Evolutionary conservation across 2,797 vertebrate species (phyloP), one percentile per base, ranked within the genome.

Genomic region (Pelochelys cantorii): DNA sequence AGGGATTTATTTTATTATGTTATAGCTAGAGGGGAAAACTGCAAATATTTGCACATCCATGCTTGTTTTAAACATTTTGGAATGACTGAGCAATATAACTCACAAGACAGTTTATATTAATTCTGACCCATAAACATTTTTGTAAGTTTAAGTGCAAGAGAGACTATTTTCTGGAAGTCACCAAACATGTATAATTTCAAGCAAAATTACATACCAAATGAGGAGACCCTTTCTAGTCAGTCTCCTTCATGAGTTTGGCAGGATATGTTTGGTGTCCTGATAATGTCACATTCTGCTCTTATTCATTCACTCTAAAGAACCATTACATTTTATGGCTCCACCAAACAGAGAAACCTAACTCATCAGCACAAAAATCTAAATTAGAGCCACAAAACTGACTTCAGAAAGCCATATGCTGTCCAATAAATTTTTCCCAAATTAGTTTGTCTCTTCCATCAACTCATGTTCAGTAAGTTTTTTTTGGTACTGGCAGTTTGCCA

Each of bases 341-440:
- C 5, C 42, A 81, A 79, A 31, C 25, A 79, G 31, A 4, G 89
- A 77, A 89, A 81, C 2, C 3, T 11, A 81, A 84, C 23, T 52
- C 14, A 89, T 27, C 65, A 71, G 9, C 37, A 1, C 6, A 65
- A 81, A 81, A 85, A 80, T 7, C 20, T 48, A 31, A 82, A 57
- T 29, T 0, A 42, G 22, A 77, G 25, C 75, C 52, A 53, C 8
- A 79, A 7, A 78, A 3, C 78, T 84, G 11, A 34, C 10, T n/a
- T 3, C 12, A 62, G 31, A 87, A 79, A 57, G 87, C 11, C 3
- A 68, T 59, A 31, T 14, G 25, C 54, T 11, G 2, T 74, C 15
- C 20, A 87, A 15, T 37, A 34, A 18, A 88, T 1, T 71, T 34
- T 17, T 4, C 23, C 29, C 0, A 1, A 56, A 34, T 78, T 83